Evolutionary conservation across 2,797 vertebrate genomes (phyloP).

Genomic region (Galagoides demidoff): DNA sequence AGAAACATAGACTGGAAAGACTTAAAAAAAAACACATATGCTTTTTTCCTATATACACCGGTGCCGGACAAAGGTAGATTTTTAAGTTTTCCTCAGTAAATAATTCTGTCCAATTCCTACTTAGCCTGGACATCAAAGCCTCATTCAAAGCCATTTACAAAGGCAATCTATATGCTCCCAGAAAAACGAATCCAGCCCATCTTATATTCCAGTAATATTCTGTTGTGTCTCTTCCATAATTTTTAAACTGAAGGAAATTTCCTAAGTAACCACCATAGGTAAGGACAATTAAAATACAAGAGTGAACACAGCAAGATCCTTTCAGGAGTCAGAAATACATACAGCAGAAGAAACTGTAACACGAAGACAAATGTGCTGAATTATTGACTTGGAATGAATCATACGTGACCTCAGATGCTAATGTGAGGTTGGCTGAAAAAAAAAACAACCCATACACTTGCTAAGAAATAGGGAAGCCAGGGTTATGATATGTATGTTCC

Average conservation of each 20-base stretch:
- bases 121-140: slow-evolving; percentile 5
- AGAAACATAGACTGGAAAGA: neutral
- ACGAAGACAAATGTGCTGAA: neutral
- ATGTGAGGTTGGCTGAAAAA: neutral
- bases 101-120: slow-evolving; percentile 1
- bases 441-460: neutral
- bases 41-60: neutral
- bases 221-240: slow-evolving; percentile 17
- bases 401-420: neutral
- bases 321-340: neutral
- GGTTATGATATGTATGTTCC: neutral
- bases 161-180: neutral
- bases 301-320: neutral
- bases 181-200: neutral
- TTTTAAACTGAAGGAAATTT: slow-evolving; percentile 44
- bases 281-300: neutral
- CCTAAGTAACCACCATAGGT: neutral
- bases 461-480: neutral
- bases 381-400: neutral
- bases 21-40: neutral
- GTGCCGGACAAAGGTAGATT: neutral
- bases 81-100: slow-evolving; percentile 32
- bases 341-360: neutral
- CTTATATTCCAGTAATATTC: neutral
- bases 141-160: slow-evolving; percentile 31